These are phyloP conservation scores for Villa cingulata DNA, from an alignment of 2,888 invertebrate species.

Conservation along the genomic window DNA sequence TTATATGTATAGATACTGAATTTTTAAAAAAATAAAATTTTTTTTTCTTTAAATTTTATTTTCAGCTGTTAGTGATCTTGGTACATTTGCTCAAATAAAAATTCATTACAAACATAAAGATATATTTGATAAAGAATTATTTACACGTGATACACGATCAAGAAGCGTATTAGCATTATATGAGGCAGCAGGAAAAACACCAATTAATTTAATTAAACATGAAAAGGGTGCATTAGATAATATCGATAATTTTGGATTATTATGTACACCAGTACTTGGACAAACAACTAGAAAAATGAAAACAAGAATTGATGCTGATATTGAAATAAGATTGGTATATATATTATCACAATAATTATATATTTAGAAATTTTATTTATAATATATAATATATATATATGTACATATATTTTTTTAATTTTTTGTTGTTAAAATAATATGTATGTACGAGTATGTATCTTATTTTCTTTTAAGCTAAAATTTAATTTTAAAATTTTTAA, in stretches of 20 bases:
- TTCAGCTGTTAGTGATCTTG: conserved; percentile 85
- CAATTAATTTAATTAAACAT: conserved; percentile 23
- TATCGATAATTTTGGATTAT: conserved; percentile 35
- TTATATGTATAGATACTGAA: no score
- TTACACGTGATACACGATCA: conserved; percentile 61
- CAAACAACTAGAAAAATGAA: conserved; percentile 53
- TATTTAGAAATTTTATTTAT: no score
- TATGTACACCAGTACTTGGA: conserved; percentile 70
- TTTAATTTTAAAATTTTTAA: no score
- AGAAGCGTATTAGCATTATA: conserved; percentile 63
- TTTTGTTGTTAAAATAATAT: no score
- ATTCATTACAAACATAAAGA: conserved; percentile 61
- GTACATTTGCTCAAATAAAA: conserved; percentile 67
- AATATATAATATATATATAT: no score
- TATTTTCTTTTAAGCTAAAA: no score
- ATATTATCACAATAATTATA: background rate
- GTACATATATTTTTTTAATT: no score
- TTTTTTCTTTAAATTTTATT: conserved; percentile 29
- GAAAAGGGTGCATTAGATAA: conserved; percentile 25
- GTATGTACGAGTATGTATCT: no score
- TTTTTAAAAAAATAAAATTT: no score
- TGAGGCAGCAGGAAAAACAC: conserved; percentile 55
- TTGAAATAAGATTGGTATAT: conserved; percentile 79
- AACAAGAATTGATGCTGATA: conserved; percentile 63
- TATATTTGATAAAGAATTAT: conserved; percentile 56